These are phyloP conservation scores for Thecocarcelia acutangulata DNA, from an alignment of 2,888 invertebrate species.

Conservation along the genomic window DNA sequence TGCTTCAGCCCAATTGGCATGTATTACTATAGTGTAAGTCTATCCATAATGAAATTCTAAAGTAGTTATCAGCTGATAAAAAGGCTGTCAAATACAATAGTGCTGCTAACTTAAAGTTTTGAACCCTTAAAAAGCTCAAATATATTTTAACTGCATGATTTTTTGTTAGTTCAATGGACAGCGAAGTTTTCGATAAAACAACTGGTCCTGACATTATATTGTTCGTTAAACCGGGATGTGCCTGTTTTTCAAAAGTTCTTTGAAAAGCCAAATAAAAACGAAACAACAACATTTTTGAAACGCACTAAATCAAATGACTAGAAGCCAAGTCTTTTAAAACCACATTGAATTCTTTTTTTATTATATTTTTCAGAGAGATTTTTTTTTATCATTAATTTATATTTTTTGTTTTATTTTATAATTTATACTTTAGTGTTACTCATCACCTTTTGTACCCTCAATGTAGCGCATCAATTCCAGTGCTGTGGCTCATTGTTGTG, in stretches of 20 bases:
- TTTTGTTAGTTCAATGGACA: too few species aligned
- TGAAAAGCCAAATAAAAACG: slow-evolving; percentile 1
- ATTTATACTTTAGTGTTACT: slow-evolving; percentile 61
- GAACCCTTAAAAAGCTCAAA: too few species aligned
- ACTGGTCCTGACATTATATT: too few species aligned
- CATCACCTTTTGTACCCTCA: slow-evolving; percentile 68
- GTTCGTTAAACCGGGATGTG: too few species aligned
- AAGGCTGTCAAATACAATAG: too few species aligned
- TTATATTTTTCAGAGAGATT: slow-evolving; percentile 32
- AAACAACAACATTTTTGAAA: slow-evolving; percentile 49
- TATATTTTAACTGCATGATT: too few species aligned
- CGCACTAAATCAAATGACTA: slow-evolving; percentile 47
- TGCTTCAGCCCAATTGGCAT: too few species aligned
- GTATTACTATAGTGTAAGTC: too few species aligned
- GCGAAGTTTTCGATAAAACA: too few species aligned
- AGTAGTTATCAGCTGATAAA: too few species aligned
- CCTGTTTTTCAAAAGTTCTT: slow-evolving; percentile 33
- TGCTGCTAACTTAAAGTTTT: too few species aligned
- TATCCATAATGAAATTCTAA: too few species aligned
- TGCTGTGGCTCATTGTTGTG: slow-evolving; percentile 27
- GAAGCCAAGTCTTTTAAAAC: slow-evolving; percentile 41
- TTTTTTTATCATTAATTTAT: slow-evolving; percentile 38
- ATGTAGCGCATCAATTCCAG: slow-evolving; percentile 67
- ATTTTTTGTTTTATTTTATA: slow-evolving; percentile 38
- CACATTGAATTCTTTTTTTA: slow-evolving; percentile 45